Evolutionary conservation across 2,797 vertebrate species (phyloP).

Genomic region (Gadopsis bispinosus): DNA sequence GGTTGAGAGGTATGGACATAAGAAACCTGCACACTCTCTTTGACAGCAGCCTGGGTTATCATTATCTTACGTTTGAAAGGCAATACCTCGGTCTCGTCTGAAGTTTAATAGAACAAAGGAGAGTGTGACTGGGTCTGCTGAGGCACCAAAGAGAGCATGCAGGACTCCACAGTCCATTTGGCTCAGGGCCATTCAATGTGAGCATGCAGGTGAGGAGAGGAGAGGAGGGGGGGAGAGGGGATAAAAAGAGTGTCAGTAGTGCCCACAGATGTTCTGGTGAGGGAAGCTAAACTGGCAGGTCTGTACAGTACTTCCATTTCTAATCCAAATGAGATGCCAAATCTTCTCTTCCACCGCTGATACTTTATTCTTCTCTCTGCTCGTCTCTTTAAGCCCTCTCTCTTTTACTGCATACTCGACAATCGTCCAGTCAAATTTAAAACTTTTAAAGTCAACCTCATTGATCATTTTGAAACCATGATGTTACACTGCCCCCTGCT

Average conservation of each 20-base stretch:
- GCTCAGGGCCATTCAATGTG: constrained; percentile 37
- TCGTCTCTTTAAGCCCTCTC: background rate
- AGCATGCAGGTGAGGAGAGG: constrained; percentile 21
- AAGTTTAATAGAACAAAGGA: constrained; percentile 53
- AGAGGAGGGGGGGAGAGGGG: background rate
- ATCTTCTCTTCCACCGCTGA: background rate
- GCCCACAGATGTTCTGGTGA: constrained; percentile 31
- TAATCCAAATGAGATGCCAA: background rate
- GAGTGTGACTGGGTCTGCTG: constrained; percentile 32
- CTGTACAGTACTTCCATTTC: background rate
- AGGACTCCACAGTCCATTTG: constrained; percentile 33
- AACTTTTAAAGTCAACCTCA: background rate
- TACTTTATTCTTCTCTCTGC: background rate
- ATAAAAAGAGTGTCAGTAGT: constrained; percentile 13
- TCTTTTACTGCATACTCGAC: background rate
- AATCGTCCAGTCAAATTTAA: background rate
- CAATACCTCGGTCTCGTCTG: constrained; percentile 47
- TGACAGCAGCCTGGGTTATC: constrained; percentile 53
- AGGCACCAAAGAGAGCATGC: constrained; percentile 32
- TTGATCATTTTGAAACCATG: constrained; percentile 3
- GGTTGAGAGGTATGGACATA: constrained; percentile 36
- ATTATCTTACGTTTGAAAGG: constrained; percentile 55
- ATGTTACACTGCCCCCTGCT: constrained; percentile 64
- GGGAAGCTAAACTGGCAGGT: constrained; percentile 19
- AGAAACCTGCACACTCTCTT: constrained; percentile 51